Evolutionary conservation across 2,113 vertebrate genomes (phyloP).

Genomic region (Myodes glareolus): DNA sequence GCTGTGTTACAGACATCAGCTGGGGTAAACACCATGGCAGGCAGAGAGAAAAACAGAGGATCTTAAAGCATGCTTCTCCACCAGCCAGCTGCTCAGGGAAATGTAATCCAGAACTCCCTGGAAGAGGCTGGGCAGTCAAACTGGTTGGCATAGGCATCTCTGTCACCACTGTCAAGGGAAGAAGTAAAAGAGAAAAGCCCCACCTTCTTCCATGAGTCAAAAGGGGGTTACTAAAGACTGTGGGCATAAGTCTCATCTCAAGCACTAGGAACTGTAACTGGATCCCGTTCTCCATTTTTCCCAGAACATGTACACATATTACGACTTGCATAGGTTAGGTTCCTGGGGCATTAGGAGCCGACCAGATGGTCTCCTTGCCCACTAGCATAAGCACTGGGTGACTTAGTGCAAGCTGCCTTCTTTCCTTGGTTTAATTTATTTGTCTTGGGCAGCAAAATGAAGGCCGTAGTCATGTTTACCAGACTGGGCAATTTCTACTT

Average conservation of each 20-base stretch:
- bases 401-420: not conserved
- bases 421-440: not conserved
- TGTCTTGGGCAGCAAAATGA: not conserved
- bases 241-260: not conserved
- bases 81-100: not conserved
- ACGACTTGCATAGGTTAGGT: not conserved
- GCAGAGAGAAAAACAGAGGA: slow-evolving; percentile 5
- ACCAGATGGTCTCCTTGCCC: not conserved
- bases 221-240: not conserved
- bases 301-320: not conserved
- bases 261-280: not conserved
- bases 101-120: not conserved
- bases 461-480: not conserved
- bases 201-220: not conserved
- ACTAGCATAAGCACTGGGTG: no score
- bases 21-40: not conserved
- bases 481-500: not conserved
- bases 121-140: not conserved
- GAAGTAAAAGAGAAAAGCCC: not conserved
- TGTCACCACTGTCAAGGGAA: not conserved
- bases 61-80: not conserved
- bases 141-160: not conserved
- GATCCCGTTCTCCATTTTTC: not conserved
- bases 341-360: not conserved
- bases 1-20: not conserved